These are phyloP conservation scores for Mola mola DNA, from an alignment of 2,113 vertebrate species.

Conservation along the genomic window DNA sequence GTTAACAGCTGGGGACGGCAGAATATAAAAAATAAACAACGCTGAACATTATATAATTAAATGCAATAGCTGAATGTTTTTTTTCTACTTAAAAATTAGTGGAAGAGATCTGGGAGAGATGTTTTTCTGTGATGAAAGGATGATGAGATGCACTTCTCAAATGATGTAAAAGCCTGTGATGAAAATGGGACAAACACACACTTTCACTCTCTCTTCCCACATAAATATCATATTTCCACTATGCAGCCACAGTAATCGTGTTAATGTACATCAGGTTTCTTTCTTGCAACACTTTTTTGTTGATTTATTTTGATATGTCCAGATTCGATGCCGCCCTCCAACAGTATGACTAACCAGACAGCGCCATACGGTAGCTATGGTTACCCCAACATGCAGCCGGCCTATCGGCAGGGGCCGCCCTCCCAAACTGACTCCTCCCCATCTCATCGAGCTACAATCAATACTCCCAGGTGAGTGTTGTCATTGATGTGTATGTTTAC, in stretches of 20 bases:
- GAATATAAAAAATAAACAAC: too few relatives aligned
- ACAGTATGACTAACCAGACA: slow-evolving; percentile 78
- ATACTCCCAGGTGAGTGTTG: slow-evolving; percentile 54
- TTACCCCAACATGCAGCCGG: slow-evolving; percentile 88
- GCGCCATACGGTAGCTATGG: slow-evolving; percentile 87
- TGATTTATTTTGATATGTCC: neutral
- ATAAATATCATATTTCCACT: neutral
- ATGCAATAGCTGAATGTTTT: too few relatives aligned
- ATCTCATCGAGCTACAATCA: slow-evolving; percentile 69
- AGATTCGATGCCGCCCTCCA: slow-evolving; percentile 76
- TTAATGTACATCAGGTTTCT: neutral
- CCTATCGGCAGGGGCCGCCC: slow-evolving; percentile 83
- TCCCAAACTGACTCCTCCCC: slow-evolving; percentile 69
- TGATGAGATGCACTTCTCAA: slow-evolving; percentile 17
- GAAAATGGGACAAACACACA: neutral
- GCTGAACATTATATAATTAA: too few relatives aligned
- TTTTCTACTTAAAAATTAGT: neutral
- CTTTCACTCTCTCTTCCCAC: too few relatives aligned
- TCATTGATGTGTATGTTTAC: too few relatives aligned
- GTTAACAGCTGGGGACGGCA: too few relatives aligned
- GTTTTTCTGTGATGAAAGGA: neutral
- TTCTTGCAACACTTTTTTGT: neutral
- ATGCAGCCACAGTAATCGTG: too few relatives aligned
- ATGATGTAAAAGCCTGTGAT: slow-evolving; percentile 8
- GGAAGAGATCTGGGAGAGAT: neutral